Base-by-base conservation (phyloP, 2,888 invertebrate genomes). In the Gerosis bhagava region DNA sequence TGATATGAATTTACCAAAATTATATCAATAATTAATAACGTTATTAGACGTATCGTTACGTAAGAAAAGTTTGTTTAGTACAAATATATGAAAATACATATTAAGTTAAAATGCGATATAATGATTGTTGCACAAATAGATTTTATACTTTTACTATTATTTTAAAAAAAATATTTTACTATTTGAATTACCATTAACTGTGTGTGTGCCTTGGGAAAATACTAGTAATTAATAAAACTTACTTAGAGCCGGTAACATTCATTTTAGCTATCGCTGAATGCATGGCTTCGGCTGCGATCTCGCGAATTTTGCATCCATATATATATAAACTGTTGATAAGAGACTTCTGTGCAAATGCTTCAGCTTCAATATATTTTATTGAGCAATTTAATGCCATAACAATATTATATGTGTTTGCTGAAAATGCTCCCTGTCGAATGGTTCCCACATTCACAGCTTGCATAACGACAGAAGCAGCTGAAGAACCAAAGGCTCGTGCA, bases 201-300 rank as follows among this genome's bases (percentile, higher is more conserved):
- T n/a, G n/a, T n/a, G n/a, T n/a, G n/a, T n/a, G n/a, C n/a, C n/a
- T n/a, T n/a, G n/a, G n/a, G n/a, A n/a, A n/a, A n/a, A n/a, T n/a
- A n/a, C n/a, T n/a, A n/a, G n/a, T n/a, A n/a, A n/a, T n/a, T n/a
- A n/a, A n/a, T n/a, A n/a, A n/a, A n/a, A 11, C 67, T 65, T 63
- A 94, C 94, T 86, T 91, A 51, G 93, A 92, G 72, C 91, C 82
- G 64, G 91, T 90, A 66, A 94, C 90, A 60, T 92, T 92, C 47
- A 94, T 83, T 63, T 92, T 92, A 28, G 83, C 89, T 47, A 93
- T 88, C 39, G 91, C 93, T 17, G 93, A 92, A 54, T 87, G 89
- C 48, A 94, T 76, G 15, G 94, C 93, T 58, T 88, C 90, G 1
- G 88, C 79, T 50, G 90, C 83, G 22, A 94, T 64, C 39, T 77